These are phyloP conservation scores for Illadopsis cleaveri DNA, from an alignment of 2,113 vertebrate species.

Conservation along the genomic window DNA sequence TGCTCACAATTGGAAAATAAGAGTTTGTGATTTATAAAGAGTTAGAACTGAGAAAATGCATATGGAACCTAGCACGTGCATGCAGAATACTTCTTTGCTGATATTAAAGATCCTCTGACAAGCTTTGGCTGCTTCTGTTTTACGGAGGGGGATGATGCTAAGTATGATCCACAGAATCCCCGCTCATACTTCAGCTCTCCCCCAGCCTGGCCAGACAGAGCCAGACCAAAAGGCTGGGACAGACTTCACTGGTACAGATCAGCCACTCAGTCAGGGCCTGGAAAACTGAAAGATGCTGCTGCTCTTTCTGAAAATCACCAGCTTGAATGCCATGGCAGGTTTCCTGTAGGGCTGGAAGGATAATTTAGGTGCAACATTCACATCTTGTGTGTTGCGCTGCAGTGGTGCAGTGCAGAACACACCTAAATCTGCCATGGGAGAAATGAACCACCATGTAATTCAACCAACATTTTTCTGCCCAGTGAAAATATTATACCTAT, in stretches of 20 bases:
- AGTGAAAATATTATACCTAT: background rate
- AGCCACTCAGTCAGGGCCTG: background rate
- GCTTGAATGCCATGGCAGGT: background rate
- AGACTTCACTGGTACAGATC: background rate
- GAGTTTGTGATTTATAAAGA: background rate
- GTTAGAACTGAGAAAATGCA: background rate
- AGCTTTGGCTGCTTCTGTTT: background rate
- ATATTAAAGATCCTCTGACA: background rate
- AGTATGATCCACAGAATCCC: background rate
- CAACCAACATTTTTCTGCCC: background rate
- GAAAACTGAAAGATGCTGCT: background rate
- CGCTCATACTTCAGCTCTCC: background rate
- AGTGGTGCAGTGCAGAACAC: background rate
- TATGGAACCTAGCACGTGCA: background rate
- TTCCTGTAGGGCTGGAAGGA: background rate
- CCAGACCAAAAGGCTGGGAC: background rate
- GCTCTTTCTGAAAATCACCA: background rate
- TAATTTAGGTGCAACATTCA: background rate
- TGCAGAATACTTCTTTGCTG: background rate
- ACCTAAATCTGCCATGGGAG: background rate
- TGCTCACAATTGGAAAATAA: accelerated
- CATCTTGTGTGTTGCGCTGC: accelerated
- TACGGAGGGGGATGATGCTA: background rate
- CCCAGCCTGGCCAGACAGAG: background rate
- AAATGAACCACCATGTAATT: background rate